Evolutionary conservation across 2,888 invertebrate species (phyloP).

Genomic region (Coecobrya sp.): DNA sequence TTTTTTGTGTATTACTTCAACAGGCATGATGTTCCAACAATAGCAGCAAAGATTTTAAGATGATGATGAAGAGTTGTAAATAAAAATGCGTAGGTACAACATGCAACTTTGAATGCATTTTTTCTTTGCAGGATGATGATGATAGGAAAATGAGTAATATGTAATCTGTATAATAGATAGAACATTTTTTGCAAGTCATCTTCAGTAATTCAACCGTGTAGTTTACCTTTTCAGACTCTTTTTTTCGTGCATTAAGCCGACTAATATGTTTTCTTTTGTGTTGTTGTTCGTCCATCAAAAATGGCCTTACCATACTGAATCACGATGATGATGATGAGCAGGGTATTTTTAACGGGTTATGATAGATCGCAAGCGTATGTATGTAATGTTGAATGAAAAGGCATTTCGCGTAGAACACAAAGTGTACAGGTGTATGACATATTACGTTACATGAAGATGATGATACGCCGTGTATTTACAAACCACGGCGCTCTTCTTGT

Average conservation of each 20-base stretch:
- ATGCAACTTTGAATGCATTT: slow-evolving; percentile 51
- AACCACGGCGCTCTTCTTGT: background rate
- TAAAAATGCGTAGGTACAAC: background rate
- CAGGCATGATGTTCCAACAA: slow-evolving; percentile 69
- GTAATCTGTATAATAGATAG: slow-evolving; percentile 2
- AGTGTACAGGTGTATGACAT: slow-evolving; percentile 38
- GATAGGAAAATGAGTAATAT: slow-evolving; percentile 30
- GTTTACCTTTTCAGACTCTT: slow-evolving; percentile 84
- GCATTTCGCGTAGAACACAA: background rate
- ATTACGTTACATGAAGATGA: slow-evolving; percentile 17
- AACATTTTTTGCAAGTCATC: slow-evolving; percentile 85
- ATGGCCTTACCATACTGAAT: slow-evolving; percentile 46
- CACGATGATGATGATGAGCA: slow-evolving; percentile 42
- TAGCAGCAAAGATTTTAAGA: slow-evolving; percentile 19
- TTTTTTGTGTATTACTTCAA: slow-evolving; percentile 53
- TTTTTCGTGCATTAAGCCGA: slow-evolving; percentile 79
- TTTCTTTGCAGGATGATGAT: slow-evolving; percentile 18
- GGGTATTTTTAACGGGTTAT: slow-evolving; percentile 70
- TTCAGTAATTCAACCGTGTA: slow-evolving; percentile 86
- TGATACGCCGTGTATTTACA: too few species aligned
- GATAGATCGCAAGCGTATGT: slow-evolving; percentile 16
- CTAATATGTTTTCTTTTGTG: slow-evolving; percentile 80
- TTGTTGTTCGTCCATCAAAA: slow-evolving; percentile 74
- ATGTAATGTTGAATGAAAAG: slow-evolving; percentile 33
- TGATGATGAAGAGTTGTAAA: slow-evolving; percentile 41